Evolutionary conservation across 2,888 invertebrate species (phyloP).

Genomic region (Athalia cordata): DNA sequence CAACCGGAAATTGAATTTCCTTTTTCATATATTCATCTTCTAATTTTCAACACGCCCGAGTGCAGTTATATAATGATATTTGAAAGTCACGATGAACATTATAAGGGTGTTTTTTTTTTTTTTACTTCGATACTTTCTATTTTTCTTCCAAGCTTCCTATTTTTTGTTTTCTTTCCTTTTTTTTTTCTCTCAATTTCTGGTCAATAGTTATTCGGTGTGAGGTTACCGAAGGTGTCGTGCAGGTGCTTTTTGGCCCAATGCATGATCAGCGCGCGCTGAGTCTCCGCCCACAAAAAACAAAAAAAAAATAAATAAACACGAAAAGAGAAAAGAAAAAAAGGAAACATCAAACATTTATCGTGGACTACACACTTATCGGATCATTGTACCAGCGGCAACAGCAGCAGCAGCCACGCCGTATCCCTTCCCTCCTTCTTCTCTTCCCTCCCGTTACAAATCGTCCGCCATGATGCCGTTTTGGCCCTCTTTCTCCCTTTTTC

Average conservation of each 20-base stretch:
- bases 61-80: too few relatives aligned
- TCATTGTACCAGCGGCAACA: constrained; percentile 12
- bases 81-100: too few relatives aligned
- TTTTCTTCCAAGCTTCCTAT: background rate
- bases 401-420: background rate
- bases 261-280: constrained; percentile 32
- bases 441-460: constrained; percentile 37
- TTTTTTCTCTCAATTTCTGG: background rate
- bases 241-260: constrained; percentile 35
- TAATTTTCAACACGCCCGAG: too few relatives aligned
- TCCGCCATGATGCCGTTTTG: constrained; percentile 38
- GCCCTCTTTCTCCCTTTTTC: constrained; percentile 15
- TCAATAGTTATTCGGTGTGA: background rate
- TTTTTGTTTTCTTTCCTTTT: background rate
- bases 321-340: background rate
- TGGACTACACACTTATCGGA: constrained; percentile 41
- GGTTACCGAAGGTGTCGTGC: constrained; percentile 26
- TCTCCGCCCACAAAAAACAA: constrained; percentile 31
- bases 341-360: constrained; percentile 36
- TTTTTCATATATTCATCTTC: too few relatives aligned
- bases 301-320: background rate
- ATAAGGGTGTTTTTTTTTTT: background rate
- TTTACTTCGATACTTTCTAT: background rate
- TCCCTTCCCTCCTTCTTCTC: background rate
- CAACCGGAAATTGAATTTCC: background rate